Conservation (phyloP, 2,888 invertebrate genomes). For the Malachius bipustulatus region DNA sequence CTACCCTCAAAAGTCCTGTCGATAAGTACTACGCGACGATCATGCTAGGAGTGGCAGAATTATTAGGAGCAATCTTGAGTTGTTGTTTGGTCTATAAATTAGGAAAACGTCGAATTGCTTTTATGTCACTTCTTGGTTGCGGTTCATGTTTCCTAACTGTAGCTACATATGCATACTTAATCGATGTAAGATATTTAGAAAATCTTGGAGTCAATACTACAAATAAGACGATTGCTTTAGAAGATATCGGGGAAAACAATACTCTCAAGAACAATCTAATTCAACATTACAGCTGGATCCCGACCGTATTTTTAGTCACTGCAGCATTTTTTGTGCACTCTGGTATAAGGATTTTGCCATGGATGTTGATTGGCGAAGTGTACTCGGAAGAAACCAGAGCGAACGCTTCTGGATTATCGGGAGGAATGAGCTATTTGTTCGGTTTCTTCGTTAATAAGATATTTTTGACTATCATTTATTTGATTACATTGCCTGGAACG, state of each 20-base stretch:
- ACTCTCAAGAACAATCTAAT: not conserved
- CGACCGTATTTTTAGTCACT: slow-evolving; percentile 50
- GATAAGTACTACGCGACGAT: slow-evolving; percentile 67
- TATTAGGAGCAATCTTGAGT: slow-evolving; percentile 53
- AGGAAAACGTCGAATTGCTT: slow-evolving; percentile 58
- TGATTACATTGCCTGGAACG: slow-evolving; percentile 55
- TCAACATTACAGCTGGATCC: slow-evolving; percentile 46
- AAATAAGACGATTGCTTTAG: slow-evolving; percentile 2
- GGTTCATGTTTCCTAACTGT: slow-evolving; percentile 52
- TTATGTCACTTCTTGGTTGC: slow-evolving; percentile 55
- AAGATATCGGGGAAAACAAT: not conserved
- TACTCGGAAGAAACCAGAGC: slow-evolving; percentile 57
- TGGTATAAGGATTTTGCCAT: slow-evolving; percentile 60
- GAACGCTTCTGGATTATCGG: slow-evolving; percentile 59
- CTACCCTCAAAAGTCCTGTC: slow-evolving; percentile 57
- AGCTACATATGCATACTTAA: slow-evolving; percentile 42
- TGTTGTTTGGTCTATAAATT: slow-evolving; percentile 56
- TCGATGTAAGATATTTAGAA: slow-evolving; percentile 22
- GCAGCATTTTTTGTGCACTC: slow-evolving; percentile 58
- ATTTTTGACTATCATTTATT: slow-evolving; percentile 52
- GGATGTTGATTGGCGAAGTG: slow-evolving; percentile 72
- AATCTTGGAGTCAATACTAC: slow-evolving; percentile 4
- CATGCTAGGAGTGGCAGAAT: slow-evolving; percentile 56
- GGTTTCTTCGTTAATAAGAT: slow-evolving; percentile 64
- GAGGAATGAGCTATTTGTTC: slow-evolving; percentile 63